Conservation (phyloP, 2,797 vertebrate genomes). For the Spinus pinus region DNA sequence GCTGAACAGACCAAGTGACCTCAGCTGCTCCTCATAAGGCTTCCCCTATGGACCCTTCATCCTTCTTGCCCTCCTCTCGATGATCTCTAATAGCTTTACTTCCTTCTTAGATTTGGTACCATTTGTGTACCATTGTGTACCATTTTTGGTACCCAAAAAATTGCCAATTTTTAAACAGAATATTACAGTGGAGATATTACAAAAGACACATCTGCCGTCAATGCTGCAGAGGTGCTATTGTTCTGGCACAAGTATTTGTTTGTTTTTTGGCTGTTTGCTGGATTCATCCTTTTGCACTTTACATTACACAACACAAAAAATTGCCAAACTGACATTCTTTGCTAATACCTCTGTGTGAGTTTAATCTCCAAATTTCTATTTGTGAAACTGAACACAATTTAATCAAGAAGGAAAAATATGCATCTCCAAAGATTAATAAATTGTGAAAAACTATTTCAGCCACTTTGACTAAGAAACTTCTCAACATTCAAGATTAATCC, state of each 20-base stretch:
- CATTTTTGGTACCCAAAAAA: not conserved
- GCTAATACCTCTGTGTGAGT: not conserved
- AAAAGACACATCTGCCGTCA: not conserved
- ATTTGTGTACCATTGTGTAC: not conserved
- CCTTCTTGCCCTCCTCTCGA: not conserved
- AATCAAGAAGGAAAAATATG: not conserved
- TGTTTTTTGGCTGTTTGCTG: not conserved
- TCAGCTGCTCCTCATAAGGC: fast-evolving
- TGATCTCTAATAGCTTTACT: not conserved
- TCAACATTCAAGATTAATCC: not conserved
- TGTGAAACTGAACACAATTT: not conserved
- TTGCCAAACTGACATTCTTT: not conserved
- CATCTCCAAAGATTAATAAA: not conserved
- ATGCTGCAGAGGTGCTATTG: not conserved
- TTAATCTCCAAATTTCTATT: conserved; percentile 25
- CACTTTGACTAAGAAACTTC: not conserved
- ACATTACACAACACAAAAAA: not conserved
- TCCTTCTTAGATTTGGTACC: not conserved
- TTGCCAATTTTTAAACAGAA: not conserved
- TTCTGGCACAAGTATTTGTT: not conserved
- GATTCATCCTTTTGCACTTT: not conserved
- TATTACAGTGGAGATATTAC: not conserved
- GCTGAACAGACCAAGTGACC: not conserved
- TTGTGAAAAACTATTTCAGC: not conserved
- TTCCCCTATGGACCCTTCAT: not conserved